A percentile compares a stretch with the other conserved stretches of the same genome.
Conservation (phyloP, 2,888 invertebrate genomes). For the Dolomedes plantarius region DNA sequence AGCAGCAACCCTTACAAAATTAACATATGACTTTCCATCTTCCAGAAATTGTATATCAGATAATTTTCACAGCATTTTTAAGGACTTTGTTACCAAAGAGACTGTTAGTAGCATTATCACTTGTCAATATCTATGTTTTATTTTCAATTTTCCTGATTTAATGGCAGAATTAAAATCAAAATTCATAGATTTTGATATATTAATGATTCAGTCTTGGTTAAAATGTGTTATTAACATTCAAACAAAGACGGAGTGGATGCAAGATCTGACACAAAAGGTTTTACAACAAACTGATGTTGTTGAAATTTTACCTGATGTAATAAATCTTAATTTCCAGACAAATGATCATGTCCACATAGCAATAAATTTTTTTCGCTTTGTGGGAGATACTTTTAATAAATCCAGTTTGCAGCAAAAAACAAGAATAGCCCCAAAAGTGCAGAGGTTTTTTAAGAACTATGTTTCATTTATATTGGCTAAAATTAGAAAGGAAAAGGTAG, state of each 20-base stretch:
- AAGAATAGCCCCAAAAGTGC: neutral
- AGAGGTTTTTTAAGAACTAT: constrained; percentile 39
- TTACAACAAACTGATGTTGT: constrained; percentile 18
- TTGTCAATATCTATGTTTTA: constrained; percentile 43
- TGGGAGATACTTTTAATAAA: constrained; percentile 33
- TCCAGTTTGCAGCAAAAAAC: constrained; percentile 8
- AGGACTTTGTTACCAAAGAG: constrained; percentile 25
- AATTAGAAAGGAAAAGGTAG: constrained; percentile 10
- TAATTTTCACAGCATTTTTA: constrained; percentile 25
- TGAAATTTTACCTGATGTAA: constrained; percentile 18
- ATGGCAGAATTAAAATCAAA: constrained; percentile 10
- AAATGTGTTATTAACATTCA: constrained; percentile 20
- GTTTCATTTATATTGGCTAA: neutral
- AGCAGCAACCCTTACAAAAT: constrained; percentile 28
- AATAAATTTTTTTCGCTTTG: constrained; percentile 24
- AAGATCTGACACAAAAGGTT: constrained; percentile 32
- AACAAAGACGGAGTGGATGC: constrained; percentile 22
- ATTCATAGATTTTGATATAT: neutral
- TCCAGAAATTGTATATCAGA: neutral
- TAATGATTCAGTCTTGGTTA: constrained; percentile 46
- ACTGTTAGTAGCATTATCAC: constrained; percentile 23
- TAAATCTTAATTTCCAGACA: constrained; percentile 19
- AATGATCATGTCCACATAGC: constrained; percentile 4
- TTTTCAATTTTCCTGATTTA: constrained; percentile 32
- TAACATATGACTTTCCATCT: constrained; percentile 19